Evolutionary conservation across 2,888 invertebrate species (phyloP), one percentile per base, ranked within the genome.

Genomic region (Nineta flava): DNA sequence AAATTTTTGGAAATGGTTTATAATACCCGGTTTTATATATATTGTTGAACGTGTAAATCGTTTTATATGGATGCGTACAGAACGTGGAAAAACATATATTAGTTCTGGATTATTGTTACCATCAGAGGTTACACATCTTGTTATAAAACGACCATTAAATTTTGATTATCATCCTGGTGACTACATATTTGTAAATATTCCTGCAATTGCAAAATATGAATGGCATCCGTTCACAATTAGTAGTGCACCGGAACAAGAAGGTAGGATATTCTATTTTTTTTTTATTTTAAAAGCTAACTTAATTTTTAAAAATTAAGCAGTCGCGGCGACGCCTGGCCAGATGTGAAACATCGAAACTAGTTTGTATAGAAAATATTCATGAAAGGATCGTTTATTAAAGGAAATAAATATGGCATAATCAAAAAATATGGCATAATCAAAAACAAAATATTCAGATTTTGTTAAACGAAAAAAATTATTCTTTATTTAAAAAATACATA

Each of bases 221-320:
- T 95, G 94, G 94, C 95, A 95, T 74, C 94, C 95, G 0, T 94
- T 96, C 61, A 95, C 95, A 1, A 86, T 95, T 55, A 94, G 93
- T 70, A 92, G 92, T 59, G 92, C 94, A 7, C 95, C 95, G 0
- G 94, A 95, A 65, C 85, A 91, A 63, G 84, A 87, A 72, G 87
- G 88, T 82, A 59, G 56, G 46, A 38, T 40, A 13, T 46, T 34
- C 2, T 19, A 19, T n/a, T 4, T 19, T 19, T 5, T 4, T 19
- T 19, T 19, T 26, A 26, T n/a, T n/a, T n/a, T n/a, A n/a, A n/a
- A n/a, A n/a, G n/a, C n/a, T n/a, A n/a, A n/a, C n/a, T n/a, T n/a
- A n/a, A n/a, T n/a, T n/a, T n/a, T n/a, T n/a, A n/a, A n/a, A n/a
- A n/a, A n/a, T n/a, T n/a, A n/a, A n/a, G n/a, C n/a, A n/a, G n/a